Base-by-base conservation (phyloP, 2,797 vertebrate genomes). In the Cyclopterus lumpus region DNA sequence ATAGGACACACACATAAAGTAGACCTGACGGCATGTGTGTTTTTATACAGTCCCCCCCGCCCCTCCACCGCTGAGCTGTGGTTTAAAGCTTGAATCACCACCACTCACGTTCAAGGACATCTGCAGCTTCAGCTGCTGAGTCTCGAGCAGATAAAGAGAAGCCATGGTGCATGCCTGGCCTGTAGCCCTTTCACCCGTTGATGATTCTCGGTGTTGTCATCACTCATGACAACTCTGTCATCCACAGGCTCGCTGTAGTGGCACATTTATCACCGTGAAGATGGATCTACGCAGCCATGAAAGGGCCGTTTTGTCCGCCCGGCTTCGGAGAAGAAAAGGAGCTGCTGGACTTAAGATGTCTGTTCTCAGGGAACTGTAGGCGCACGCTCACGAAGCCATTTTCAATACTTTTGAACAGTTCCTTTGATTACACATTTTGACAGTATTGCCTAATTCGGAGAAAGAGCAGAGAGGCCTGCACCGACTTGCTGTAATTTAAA, bases 361-460 rank as follows among this genome's bases (percentile, higher is more conserved):
- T 74, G 22, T 65, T 78, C 32, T 3, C 5, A 0, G 4, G 38
- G 57, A 38, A 51, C 62, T 61, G 32, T 16, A 14, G 54, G 79
- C 73, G 44, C 51, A 77, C 65, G 75, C 80, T 75, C 53, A 83
- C 66, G 30, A 62, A 79, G 62, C 26, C 11, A 28, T 58, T 87
- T 79, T 76, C 71, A 72, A 40, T 40, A 5, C 34, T 54, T 84
- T 73, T 75, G 28, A 55, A 68, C 78, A 57, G 49, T 53, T 68
- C 48, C 77, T 86, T 70, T 81, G 73, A 75, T 81, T 81, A 80
- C 58, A 75, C 67, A 82, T 76, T 88, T 79, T 84, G 79, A 81
- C 59, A 81, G 59, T 59, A 30, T 81, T 89, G 73, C 75, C 71
- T 82, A 81, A 84, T 87, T 84, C 20, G 36, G 62, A 71, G 73